Evolutionary conservation across 2,888 invertebrate genomes (phyloP).

Genomic region (Ephialtes manifestator): DNA sequence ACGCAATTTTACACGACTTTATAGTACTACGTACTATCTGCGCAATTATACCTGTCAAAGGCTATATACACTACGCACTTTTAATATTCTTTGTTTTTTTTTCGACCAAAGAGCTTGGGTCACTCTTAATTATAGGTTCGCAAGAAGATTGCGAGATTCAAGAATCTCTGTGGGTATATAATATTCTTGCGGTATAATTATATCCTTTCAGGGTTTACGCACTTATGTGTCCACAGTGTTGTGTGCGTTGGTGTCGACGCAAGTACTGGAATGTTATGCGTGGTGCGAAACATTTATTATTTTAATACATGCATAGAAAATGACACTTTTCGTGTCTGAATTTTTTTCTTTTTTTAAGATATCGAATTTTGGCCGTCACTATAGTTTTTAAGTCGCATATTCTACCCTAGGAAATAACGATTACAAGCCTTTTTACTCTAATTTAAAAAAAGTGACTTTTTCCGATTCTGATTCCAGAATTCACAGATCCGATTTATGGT

Average conservation of each 20-base stretch:
- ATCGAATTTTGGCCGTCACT: too few species aligned
- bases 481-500: too few species aligned
- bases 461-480: too few species aligned
- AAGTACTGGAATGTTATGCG: neutral
- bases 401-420: too few species aligned
- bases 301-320: neutral
- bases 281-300: neutral
- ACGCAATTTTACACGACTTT: constrained; percentile 25
- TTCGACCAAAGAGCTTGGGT: neutral
- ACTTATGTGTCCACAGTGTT: neutral
- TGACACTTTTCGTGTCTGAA: neutral
- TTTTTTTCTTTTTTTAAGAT: too few species aligned
- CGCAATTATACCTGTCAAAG: constrained; percentile 10
- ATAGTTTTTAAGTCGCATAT: too few species aligned
- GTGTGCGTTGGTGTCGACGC: neutral
- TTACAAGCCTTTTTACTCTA: too few species aligned
- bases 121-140: constrained; percentile 43
- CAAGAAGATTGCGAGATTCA: constrained; percentile 23
- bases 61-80: constrained; percentile 16
- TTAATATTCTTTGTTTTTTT: constrained; percentile 11
- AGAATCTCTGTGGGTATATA: constrained; percentile 16
- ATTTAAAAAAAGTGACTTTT: too few species aligned
- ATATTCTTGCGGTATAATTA: constrained; percentile 22
- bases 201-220: constrained; percentile 9
- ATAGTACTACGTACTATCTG: neutral